These are phyloP conservation scores for Oenanthe melanoleuca DNA, from an alignment of 2,113 vertebrate species.

Conservation along the genomic window DNA sequence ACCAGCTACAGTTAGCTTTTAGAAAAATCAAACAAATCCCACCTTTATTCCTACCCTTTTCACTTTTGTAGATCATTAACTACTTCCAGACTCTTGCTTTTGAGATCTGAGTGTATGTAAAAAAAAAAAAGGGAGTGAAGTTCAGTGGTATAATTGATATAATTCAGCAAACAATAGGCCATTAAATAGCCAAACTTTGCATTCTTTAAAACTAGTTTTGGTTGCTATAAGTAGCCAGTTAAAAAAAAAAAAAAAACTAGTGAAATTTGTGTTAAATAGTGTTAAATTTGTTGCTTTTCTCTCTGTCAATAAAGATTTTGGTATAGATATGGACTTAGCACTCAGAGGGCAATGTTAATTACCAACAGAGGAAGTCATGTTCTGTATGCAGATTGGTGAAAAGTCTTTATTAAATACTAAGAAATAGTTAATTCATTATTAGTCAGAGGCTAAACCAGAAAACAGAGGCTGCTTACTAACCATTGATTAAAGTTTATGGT, in stretches of 20 bases:
- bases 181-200: background rate
- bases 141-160: background rate
- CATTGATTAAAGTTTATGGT: constrained; percentile 74
- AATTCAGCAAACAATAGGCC: background rate
- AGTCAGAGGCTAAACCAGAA: constrained; percentile 53
- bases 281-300: constrained; percentile 28
- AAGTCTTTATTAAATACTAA: constrained; percentile 77
- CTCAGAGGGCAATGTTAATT: constrained; percentile 24
- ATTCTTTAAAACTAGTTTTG: background rate
- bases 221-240: background rate
- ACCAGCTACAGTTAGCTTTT: background rate
- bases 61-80: constrained; percentile 64
- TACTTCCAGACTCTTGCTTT: background rate
- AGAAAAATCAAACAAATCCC: constrained; percentile 44
- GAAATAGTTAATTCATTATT: constrained; percentile 79
- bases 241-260: background rate
- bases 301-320: background rate
- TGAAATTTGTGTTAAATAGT: too few species aligned
- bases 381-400: constrained; percentile 65
- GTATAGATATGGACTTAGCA: background rate
- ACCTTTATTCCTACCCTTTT: constrained; percentile 30
- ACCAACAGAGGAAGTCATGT: constrained; percentile 50
- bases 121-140: background rate
- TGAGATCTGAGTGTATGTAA: background rate
- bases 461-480: constrained; percentile 58